phyloP scores from a whole-genome alignment of 2,888 invertebrate genomes.

The Chelonus formosanus region DNA sequence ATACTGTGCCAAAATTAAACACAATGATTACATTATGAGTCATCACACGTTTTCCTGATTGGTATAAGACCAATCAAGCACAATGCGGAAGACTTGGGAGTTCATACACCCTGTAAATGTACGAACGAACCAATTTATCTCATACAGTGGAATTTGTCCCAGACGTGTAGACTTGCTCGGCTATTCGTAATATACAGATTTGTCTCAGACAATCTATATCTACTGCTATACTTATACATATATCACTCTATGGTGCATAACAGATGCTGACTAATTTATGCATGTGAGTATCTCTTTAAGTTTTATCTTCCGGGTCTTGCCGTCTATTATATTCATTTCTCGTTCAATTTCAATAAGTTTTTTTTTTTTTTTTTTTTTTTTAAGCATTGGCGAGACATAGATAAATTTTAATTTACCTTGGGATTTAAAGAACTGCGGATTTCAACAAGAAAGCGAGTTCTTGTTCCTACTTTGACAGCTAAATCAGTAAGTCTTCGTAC shows the following conservation, averaged over 20 bases:
- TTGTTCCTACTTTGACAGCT: conserved; percentile 88
- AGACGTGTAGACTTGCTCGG: conserved; percentile 8
- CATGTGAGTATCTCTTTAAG: conserved; percentile 19
- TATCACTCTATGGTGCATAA: conserved; percentile 10
- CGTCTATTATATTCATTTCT: neutral
- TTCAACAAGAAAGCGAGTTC: conserved; percentile 85
- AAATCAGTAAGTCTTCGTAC: conserved; percentile 85
- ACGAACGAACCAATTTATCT: conserved; percentile 21
- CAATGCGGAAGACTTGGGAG: conserved; percentile 25
- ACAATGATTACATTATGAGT: conserved; percentile 23
- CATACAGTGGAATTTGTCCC: conserved; percentile 16
- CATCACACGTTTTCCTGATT: conserved; percentile 19
- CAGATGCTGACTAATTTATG: conserved; percentile 16
- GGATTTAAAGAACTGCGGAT: conserved; percentile 81
- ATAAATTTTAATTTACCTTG: conserved; percentile 68
- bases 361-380: conserved; percentile 6
- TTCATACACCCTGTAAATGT: conserved; percentile 25
- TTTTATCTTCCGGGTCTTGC: conserved; percentile 13
- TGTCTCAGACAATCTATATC: neutral
- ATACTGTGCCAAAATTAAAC: conserved; percentile 18
- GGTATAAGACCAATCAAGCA: neutral
- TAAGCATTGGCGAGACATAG: no score
- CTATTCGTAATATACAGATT: conserved; percentile 10
- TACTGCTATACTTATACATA: neutral
- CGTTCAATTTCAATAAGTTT: neutral